Evolutionary conservation across 1,140 invertebrate genomes (phyloP).

Genomic region (Drosophila yakuba): DNA sequence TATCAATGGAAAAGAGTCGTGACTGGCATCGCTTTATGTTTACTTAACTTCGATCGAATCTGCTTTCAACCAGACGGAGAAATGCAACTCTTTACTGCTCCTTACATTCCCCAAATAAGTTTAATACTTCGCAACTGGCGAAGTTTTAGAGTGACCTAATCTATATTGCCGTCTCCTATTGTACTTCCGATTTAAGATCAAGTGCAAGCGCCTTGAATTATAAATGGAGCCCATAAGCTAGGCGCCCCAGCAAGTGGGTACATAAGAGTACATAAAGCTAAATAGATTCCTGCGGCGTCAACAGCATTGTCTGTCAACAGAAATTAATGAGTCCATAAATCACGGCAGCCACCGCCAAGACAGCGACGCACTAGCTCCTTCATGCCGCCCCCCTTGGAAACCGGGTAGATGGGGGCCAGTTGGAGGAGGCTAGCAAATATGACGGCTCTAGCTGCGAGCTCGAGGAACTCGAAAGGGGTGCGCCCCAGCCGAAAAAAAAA

Average conservation of each 20-base stretch:
- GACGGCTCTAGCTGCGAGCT: conserved; percentile 44
- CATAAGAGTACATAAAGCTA: conserved; percentile 78
- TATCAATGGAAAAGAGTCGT: conserved; percentile 57
- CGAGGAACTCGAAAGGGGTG: conserved; percentile 63
- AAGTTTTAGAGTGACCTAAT: too few relatives aligned
- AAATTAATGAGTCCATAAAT: conserved; percentile 85
- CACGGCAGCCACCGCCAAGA: conserved; percentile 63
- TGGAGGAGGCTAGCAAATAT: conserved; percentile 60
- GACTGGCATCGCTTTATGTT: conserved; percentile 50
- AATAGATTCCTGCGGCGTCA: conserved; percentile 82
- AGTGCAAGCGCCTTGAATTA: conserved; percentile 45
- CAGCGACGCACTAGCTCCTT: conserved; percentile 28
- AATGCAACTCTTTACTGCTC: background rate
- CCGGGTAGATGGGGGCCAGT: background rate
- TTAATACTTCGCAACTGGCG: too few relatives aligned
- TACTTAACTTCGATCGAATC: conserved; percentile 32
- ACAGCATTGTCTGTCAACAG: conserved; percentile 85
- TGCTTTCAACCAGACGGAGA: background rate
- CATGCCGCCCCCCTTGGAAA: conserved; percentile 9
- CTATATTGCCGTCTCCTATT: background rate
- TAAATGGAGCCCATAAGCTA: conserved; percentile 67
- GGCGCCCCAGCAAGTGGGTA: conserved; percentile 41
- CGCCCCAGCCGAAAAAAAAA: conserved; percentile 24
- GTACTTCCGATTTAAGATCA: conserved; percentile 1
- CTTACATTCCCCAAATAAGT: background rate